Conservation (phyloP, 2,888 invertebrate species). For the Diachrysia chrysitis region DNA sequence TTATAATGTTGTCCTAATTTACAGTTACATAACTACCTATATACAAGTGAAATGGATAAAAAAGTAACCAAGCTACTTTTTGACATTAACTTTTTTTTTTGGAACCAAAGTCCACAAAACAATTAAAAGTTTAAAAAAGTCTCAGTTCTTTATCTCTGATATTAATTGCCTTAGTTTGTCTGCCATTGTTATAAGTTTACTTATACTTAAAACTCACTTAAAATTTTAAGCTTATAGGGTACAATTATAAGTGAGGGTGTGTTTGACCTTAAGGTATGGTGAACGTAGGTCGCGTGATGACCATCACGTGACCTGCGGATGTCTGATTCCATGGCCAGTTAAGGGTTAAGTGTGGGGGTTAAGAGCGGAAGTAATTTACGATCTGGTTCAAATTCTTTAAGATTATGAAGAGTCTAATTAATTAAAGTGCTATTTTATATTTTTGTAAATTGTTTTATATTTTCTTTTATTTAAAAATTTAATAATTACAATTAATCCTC, state of each 20-base stretch:
- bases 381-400: conserved; percentile 24
- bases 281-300: too few relatives aligned
- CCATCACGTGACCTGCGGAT: conserved; percentile 50
- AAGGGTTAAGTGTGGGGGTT: conserved; percentile 32
- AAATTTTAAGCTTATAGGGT: conserved; percentile 7
- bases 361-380: conserved; percentile 19
- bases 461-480: neutral
- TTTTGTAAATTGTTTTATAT: neutral
- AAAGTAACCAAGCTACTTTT: neutral
- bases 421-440: neutral
- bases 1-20: too few relatives aligned
- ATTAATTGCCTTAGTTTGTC: conserved; percentile 1
- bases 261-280: conserved; percentile 28
- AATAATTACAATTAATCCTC: too few relatives aligned
- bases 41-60: neutral
- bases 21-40: too few relatives aligned
- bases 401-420: conserved; percentile 1
- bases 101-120: neutral
- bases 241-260: conserved; percentile 22
- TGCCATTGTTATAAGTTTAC: conserved; percentile 1
- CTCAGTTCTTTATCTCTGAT: neutral
- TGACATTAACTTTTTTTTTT: neutral
- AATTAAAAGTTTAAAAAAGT: neutral
- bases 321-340: conserved; percentile 31
- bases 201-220: neutral